Conservation (phyloP, 2,888 invertebrate species). For the Lasiommata megera region DNA sequence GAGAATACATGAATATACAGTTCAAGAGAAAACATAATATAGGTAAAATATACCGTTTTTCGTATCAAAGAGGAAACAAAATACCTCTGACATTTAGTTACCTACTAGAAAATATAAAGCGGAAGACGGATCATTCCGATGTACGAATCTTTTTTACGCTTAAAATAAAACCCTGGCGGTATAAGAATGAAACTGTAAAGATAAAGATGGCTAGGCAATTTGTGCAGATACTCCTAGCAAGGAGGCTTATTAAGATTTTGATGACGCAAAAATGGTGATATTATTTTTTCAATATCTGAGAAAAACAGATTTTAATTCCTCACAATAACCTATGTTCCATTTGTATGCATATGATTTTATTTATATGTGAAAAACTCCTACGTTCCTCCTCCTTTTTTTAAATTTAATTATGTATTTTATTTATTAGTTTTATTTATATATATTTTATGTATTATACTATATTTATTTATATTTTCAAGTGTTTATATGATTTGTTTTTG, state of each 20-base stretch:
- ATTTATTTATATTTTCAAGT: too few relatives aligned
- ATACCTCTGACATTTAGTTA: constrained; percentile 7
- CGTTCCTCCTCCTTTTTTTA: too few relatives aligned
- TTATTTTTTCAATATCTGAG: too few relatives aligned
- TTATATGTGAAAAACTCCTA: too few relatives aligned
- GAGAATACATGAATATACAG: constrained; percentile 9
- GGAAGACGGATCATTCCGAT: constrained; percentile 14
- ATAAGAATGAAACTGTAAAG: constrained; percentile 17
- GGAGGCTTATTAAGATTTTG: constrained; percentile 10
- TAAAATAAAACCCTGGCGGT: constrained; percentile 14
- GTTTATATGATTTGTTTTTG: too few relatives aligned
- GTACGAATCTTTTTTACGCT: constrained; percentile 18
- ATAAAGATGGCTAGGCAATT: constrained; percentile 18
- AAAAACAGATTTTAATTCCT: too few relatives aligned
- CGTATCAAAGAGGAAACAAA: constrained; percentile 6
- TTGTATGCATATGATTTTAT: too few relatives aligned
- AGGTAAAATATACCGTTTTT: constrained; percentile 3
- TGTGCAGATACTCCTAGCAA: constrained; percentile 6
- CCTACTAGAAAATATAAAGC: constrained; percentile 10
- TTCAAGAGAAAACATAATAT: not conserved
- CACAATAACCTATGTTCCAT: too few relatives aligned
- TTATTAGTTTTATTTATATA: too few relatives aligned
- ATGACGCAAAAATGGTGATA: constrained; percentile 8
- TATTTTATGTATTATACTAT: too few relatives aligned
- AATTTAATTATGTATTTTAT: too few relatives aligned